A percentile compares a stretch with the other conserved stretches of the same genome.
Conservation (phyloP, 2,888 invertebrate species). For the Hemistola chrysoprasaria region DNA sequence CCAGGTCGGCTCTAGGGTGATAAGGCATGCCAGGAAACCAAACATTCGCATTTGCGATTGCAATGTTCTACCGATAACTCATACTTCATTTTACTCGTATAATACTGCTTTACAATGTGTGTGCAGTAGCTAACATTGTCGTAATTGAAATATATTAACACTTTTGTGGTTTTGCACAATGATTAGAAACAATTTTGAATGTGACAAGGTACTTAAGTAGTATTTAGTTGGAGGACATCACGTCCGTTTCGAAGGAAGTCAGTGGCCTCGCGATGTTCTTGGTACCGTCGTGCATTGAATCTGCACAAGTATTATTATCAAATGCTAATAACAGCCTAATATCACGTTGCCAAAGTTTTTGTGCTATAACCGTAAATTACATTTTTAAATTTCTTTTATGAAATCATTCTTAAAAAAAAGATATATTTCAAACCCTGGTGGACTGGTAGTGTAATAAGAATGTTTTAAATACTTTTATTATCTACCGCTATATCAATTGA, state of each 20-base stretch:
- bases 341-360: slow-evolving; percentile 5
- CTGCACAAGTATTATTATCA: slow-evolving; percentile 32
- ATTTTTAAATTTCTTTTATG: too few species aligned
- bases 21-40: slow-evolving; percentile 54
- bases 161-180: too few species aligned
- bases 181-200: not conserved
- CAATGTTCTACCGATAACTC: slow-evolving; percentile 1
- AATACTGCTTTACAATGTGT: not conserved
- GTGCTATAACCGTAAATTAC: not conserved
- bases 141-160: too few species aligned
- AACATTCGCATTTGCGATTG: slow-evolving; percentile 18
- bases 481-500: too few species aligned
- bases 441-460: too few species aligned
- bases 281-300: slow-evolving; percentile 62
- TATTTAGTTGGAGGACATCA: slow-evolving; percentile 31
- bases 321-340: slow-evolving; percentile 15
- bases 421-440: too few species aligned
- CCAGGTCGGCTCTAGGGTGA: slow-evolving; percentile 41
- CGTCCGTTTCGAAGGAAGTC: slow-evolving; percentile 52
- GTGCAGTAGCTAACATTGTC: too few species aligned
- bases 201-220: slow-evolving; percentile 1
- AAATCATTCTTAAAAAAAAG: too few species aligned
- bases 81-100: not conserved
- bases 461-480: too few species aligned
- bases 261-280: slow-evolving; percentile 66